A percentile compares a stretch with the other conserved stretches of the same genome.
These are phyloP conservation scores for Leptinotarsa haldemani DNA, from an alignment of 2,888 invertebrate genomes.

Conservation along the genomic window DNA sequence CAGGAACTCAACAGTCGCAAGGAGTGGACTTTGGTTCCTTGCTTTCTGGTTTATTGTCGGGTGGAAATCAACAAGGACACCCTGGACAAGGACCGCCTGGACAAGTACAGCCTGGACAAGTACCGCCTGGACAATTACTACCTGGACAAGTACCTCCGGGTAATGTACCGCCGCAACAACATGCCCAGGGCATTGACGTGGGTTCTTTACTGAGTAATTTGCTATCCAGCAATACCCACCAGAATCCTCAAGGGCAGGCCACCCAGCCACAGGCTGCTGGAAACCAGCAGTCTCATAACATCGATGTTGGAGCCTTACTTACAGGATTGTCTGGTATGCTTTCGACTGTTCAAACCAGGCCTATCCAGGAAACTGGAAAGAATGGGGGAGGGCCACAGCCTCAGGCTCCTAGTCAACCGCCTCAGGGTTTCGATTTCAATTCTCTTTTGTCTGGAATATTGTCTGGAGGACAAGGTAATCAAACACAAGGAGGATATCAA, in stretches of 20 bases:
- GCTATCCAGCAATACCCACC: not conserved
- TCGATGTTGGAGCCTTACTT: conserved; percentile 15
- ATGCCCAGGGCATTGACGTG: conserved; percentile 32
- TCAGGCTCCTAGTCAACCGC: conserved; percentile 24
- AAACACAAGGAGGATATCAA: conserved; percentile 17
- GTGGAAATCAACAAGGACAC: conserved; percentile 32
- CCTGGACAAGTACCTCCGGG: conserved; percentile 9
- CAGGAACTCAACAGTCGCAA: conserved; percentile 15
- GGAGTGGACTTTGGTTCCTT: conserved; percentile 35
- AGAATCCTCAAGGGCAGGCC: conserved; percentile 11
- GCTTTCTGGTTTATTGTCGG: conserved; percentile 40
- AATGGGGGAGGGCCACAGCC: not conserved
- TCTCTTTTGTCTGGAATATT: conserved; percentile 31
- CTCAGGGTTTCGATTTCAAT: conserved; percentile 35
- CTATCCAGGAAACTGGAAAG: conserved; percentile 18
- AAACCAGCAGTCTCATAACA: conserved; percentile 16
- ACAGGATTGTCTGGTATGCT: conserved; percentile 19
- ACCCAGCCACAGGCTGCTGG: not conserved
- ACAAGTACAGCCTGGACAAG: conserved; percentile 1
- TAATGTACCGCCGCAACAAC: conserved; percentile 16
- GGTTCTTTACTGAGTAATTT: conserved; percentile 27
- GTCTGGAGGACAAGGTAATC: conserved; percentile 24
- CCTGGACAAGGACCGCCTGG: not conserved
- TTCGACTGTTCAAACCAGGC: conserved; percentile 29
- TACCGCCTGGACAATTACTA: conserved; percentile 3